Evolutionary conservation across 2,113 vertebrate species (phyloP).

Genomic region (Heterochromis multidens): DNA sequence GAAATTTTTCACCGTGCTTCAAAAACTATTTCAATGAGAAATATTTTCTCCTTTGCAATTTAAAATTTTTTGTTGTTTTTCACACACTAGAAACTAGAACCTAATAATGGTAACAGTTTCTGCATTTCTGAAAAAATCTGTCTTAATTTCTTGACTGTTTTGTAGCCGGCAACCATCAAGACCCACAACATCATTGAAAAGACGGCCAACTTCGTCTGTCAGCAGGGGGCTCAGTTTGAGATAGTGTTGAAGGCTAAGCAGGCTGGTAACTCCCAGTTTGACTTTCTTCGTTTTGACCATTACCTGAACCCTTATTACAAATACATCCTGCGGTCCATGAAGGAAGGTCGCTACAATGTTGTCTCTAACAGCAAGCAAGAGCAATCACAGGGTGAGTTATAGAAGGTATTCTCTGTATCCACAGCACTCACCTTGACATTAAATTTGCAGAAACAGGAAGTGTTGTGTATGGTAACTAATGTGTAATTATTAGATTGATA

Average conservation of each 20-base stretch:
- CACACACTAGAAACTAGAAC: neutral
- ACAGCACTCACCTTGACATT: neutral
- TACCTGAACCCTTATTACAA: slow-evolving; percentile 99
- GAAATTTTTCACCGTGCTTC: neutral
- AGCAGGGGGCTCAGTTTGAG: slow-evolving; percentile 96
- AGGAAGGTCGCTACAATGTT: slow-evolving; percentile 87
- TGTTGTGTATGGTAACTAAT: neutral
- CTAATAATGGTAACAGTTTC: neutral
- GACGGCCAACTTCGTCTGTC: slow-evolving; percentile 94
- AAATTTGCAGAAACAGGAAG: neutral
- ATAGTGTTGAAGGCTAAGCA: slow-evolving; percentile 98
- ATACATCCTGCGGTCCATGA: slow-evolving; percentile 94
- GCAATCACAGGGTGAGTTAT: slow-evolving; percentile 77
- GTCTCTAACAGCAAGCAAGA: slow-evolving; percentile 75
- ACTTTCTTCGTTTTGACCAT: slow-evolving; percentile 96
- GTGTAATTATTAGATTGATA: neutral
- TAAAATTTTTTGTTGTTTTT: neutral
- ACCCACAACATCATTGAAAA: slow-evolving; percentile 98
- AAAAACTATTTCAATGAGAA: neutral
- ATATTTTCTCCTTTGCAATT: neutral
- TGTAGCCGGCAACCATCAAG: slow-evolving; percentile 92
- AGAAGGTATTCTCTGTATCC: neutral
- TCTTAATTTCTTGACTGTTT: slow-evolving; percentile 8
- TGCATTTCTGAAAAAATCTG: neutral
- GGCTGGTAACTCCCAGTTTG: slow-evolving; percentile 94